Evolutionary conservation across 2,888 invertebrate species (phyloP).

Genomic region (Lottia scabra): DNA sequence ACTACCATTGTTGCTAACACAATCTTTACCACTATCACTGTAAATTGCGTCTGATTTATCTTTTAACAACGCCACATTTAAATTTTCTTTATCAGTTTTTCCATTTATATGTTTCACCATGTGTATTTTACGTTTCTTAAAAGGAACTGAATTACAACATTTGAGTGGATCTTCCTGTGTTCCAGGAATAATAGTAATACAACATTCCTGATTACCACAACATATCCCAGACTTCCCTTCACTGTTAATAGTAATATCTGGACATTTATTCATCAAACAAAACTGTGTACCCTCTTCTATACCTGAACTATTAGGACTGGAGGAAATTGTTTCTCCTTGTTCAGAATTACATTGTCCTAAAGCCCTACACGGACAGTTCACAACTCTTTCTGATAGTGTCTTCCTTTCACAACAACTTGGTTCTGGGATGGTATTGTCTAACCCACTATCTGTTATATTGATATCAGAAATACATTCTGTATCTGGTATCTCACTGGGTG

Average conservation of each 20-base stretch:
- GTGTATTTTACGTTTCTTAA: slow-evolving; percentile 63
- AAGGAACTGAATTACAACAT: slow-evolving; percentile 63
- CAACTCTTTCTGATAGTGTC: neutral
- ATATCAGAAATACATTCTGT: neutral
- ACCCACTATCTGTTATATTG: no score
- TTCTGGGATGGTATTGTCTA: neutral
- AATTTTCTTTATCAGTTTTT: neutral
- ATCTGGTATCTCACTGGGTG: neutral
- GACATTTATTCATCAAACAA: neutral
- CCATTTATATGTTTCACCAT: slow-evolving; percentile 42
- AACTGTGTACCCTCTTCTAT: no score
- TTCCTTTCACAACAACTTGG: neutral
- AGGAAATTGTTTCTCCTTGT: no score
- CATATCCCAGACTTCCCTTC: slow-evolving; percentile 30
- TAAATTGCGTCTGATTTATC: neutral
- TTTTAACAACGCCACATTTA: neutral
- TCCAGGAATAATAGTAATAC: slow-evolving; percentile 54
- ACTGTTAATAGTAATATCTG: neutral
- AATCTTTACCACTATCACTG: neutral
- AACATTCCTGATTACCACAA: slow-evolving; percentile 52
- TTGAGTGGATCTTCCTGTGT: slow-evolving; percentile 52
- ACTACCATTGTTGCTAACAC: neutral
- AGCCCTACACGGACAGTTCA: neutral
- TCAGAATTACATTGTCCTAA: no score
- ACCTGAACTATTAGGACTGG: no score